phyloP scores from a whole-genome alignment of 2,797 vertebrate species.

The Neopelma chrysocephalum region DNA sequence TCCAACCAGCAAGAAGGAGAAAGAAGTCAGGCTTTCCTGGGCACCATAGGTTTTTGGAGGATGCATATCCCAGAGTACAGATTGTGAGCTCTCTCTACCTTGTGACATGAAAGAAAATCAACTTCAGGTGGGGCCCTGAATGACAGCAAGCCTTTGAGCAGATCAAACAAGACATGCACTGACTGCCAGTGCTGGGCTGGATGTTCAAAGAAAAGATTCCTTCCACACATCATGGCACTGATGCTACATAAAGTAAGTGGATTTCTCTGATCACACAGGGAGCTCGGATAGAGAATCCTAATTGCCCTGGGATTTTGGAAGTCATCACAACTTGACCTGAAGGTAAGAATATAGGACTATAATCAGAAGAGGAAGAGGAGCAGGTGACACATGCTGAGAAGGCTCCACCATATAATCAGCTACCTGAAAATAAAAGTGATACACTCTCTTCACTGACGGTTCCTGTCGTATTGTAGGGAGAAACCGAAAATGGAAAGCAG shows the following conservation, averaged over 20 bases:
- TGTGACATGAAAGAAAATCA: no score
- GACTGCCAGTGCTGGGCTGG: not conserved
- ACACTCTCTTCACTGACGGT: no score
- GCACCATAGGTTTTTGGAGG: no score
- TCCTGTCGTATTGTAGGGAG: no score
- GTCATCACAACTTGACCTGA: not conserved
- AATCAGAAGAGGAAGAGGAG: not conserved
- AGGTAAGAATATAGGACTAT: not conserved
- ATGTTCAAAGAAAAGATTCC: not conserved
- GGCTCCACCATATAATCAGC: not conserved
- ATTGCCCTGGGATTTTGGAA: not conserved
- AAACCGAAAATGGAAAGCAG: no score
- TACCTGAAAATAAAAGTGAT: not conserved
- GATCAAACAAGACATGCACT: no score
- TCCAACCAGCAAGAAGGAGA: no score
- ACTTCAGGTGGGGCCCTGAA: no score
- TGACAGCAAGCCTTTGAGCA: no score
- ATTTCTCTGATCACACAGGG: not conserved
- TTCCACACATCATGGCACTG: not conserved
- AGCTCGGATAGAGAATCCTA: not conserved
- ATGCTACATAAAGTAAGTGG: not conserved
- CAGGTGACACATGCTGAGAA: not conserved
- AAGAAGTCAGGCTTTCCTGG: no score
- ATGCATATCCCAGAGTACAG: no score
- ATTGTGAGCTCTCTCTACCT: no score